Evolutionary conservation across 1,140 invertebrate species (phyloP).

Genomic region (Pseudomyrmex gracilis): DNA sequence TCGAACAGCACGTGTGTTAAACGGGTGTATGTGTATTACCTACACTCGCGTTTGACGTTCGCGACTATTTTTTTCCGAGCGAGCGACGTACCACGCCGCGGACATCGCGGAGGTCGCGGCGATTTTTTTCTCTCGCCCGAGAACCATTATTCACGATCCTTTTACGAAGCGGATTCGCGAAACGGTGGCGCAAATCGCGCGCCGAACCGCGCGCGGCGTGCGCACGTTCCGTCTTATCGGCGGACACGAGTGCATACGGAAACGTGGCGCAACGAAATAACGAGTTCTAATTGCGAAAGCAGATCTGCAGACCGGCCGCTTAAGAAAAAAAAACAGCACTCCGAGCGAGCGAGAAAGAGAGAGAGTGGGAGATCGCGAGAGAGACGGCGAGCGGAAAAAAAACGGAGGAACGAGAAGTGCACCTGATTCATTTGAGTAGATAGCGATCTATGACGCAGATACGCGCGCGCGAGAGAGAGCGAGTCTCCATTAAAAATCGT

Average conservation of each 20-base stretch:
- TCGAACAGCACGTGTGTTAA: conserved; percentile 28
- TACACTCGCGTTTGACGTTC: too few relatives aligned
- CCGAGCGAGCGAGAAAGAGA: background rate
- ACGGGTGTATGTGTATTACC: too few relatives aligned
- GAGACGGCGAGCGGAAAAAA: conserved; percentile 63
- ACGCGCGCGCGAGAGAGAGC: conserved; percentile 57
- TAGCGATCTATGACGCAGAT: conserved; percentile 76
- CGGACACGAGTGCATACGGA: conserved; percentile 75
- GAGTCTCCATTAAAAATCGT: conserved; percentile 72
- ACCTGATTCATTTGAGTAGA: conserved; percentile 76
- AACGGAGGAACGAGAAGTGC: conserved; percentile 72
- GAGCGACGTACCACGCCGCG: conserved; percentile 40
- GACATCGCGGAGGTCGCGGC: conserved; percentile 35
- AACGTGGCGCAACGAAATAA: conserved; percentile 83
- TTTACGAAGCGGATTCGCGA: conserved; percentile 49
- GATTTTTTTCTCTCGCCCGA: conserved; percentile 2
- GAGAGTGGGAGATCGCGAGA: background rate
- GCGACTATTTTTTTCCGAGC: background rate
- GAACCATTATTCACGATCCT: conserved; percentile 17
- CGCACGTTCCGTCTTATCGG: conserved; percentile 70
- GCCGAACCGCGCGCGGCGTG: conserved; percentile 34
- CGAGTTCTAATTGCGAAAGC: conserved; percentile 84
- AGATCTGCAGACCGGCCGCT: conserved; percentile 63
- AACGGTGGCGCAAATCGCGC: conserved; percentile 67
- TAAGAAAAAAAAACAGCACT: conserved; percentile 16